Evolutionary conservation across 2,113 vertebrate genomes (phyloP).

Genomic region (Grantiella picta): DNA sequence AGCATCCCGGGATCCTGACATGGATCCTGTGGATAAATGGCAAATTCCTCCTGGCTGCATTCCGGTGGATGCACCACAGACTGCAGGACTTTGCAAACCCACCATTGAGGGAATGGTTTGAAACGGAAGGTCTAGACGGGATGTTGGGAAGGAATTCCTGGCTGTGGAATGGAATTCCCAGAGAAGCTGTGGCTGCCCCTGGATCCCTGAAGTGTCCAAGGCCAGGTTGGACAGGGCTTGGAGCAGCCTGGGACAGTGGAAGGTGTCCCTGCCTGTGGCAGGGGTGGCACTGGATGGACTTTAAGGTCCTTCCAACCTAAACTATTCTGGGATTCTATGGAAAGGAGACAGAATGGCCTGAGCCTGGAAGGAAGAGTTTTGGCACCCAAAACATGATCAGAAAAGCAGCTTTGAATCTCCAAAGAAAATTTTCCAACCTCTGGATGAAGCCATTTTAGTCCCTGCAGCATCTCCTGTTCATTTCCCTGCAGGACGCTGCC

Average conservation of each 20-base stretch:
- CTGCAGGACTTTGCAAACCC: not conserved
- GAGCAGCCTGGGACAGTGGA: fast-evolving
- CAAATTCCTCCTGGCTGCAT: fast-evolving
- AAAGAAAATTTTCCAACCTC: not conserved
- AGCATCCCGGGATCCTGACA: not conserved
- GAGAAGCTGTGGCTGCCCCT: not conserved
- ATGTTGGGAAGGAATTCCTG: not conserved
- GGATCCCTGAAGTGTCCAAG: not conserved
- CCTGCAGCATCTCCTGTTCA: not conserved
- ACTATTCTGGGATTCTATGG: not conserved
- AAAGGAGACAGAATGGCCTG: not conserved
- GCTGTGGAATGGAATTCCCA: not conserved
- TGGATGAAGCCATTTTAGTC: not conserved
- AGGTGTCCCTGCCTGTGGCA: not conserved
- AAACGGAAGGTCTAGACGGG: not conserved
- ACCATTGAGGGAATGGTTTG: not conserved
- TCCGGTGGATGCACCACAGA: fast-evolving
- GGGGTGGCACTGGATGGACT: fast-evolving
- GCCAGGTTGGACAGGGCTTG: fast-evolving
- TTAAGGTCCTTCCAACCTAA: not conserved
- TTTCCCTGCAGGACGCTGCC: not conserved
- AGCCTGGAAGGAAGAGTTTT: not conserved
- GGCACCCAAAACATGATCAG: not conserved
- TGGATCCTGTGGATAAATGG: fast-evolving
- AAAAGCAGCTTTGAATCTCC: not conserved